Percentiles rank a stretch among this genome's conserved stretches.
phyloP scores from a whole-genome alignment of 2,888 invertebrate genomes.

The Habroteleia sp. region DNA sequence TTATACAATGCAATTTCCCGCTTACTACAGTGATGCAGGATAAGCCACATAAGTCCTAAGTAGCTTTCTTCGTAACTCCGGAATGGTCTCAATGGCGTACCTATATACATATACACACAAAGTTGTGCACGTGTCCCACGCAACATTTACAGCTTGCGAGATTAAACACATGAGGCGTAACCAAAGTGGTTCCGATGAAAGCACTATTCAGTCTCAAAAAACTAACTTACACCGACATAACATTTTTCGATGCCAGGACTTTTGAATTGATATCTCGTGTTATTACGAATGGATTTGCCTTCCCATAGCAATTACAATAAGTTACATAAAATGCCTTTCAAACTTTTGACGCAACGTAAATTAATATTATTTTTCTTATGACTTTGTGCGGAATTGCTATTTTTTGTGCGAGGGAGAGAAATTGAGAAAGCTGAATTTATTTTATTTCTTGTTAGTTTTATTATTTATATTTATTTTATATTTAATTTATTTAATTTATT shows the following conservation, averaged over 20 bases:
- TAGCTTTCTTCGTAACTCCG: slow-evolving; percentile 61
- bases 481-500: too few relatives aligned
- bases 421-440: too few relatives aligned
- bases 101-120: slow-evolving; percentile 41
- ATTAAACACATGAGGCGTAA: slow-evolving; percentile 58
- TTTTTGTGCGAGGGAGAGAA: too few relatives aligned
- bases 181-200: slow-evolving; percentile 47
- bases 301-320: slow-evolving; percentile 22
- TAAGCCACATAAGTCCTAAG: slow-evolving; percentile 62
- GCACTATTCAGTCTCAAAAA: slow-evolving; percentile 38
- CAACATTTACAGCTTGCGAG: slow-evolving; percentile 48
- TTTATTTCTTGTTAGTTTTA: neutral
- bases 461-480: too few relatives aligned
- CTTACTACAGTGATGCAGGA: slow-evolving; percentile 59
- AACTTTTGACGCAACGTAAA: slow-evolving; percentile 10
- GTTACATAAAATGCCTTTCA: slow-evolving; percentile 32
- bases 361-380: too few relatives aligned
- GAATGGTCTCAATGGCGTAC: slow-evolving; percentile 51
- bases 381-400: too few relatives aligned
- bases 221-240: slow-evolving; percentile 13
- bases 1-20: slow-evolving; percentile 58
- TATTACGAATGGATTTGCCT: slow-evolving; percentile 16
- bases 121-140: slow-evolving; percentile 53
- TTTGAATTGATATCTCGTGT: slow-evolving; percentile 54
- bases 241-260: slow-evolving; percentile 14